phyloP scores from a whole-genome alignment of 2,888 invertebrate species.

The Polydrusus pterygomalis region DNA sequence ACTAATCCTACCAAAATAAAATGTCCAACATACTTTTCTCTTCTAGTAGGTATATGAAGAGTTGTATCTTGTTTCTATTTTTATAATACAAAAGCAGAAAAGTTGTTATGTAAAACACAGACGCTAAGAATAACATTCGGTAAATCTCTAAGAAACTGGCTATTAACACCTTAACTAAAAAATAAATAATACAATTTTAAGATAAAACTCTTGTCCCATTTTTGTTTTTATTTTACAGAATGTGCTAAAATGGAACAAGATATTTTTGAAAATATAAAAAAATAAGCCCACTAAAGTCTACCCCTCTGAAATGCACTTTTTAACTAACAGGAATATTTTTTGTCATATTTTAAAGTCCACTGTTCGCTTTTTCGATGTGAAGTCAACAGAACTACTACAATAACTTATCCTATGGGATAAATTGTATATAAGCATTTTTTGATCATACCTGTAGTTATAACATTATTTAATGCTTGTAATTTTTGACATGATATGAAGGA shows the following conservation, averaged over 20 bases:
- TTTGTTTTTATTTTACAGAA: background rate
- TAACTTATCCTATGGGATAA: too few relatives aligned
- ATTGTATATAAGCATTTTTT: too few relatives aligned
- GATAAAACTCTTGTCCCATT: background rate
- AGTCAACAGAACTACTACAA: too few relatives aligned
- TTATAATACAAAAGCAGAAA: background rate
- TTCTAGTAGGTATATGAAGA: too few relatives aligned
- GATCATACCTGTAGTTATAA: too few relatives aligned
- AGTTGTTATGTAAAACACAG: background rate
- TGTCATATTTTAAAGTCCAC: background rate
- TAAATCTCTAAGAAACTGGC: slow-evolving; percentile 8
- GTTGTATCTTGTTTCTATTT: too few relatives aligned
- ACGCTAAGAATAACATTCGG: slow-evolving; percentile 3
- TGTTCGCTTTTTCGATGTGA: too few relatives aligned
- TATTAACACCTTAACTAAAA: slow-evolving; percentile 1
- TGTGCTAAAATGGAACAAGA: background rate
- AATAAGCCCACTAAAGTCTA: background rate
- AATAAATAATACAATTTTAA: slow-evolving; percentile 11
- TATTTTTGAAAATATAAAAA: background rate
- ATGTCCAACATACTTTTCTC: background rate
- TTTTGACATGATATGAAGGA: too few relatives aligned
- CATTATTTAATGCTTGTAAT: too few relatives aligned
- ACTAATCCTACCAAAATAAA: background rate
- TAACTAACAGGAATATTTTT: slow-evolving; percentile 2
- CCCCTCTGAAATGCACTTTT: background rate